These are phyloP conservation scores for Panthera tigris DNA, from an alignment of 2,113 vertebrate species.

Conservation along the genomic window DNA sequence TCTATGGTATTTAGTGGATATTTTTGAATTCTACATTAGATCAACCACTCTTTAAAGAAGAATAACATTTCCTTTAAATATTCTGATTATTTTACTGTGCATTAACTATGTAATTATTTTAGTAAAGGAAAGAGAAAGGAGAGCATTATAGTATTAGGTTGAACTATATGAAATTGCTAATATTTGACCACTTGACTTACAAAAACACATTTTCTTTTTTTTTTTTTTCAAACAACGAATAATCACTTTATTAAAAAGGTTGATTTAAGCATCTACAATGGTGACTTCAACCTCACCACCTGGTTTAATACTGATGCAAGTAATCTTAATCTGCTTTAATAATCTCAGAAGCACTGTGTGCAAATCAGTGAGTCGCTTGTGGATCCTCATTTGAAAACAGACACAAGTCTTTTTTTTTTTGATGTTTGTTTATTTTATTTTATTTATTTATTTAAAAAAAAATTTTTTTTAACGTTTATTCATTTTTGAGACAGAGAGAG, in stretches of 20 bases:
- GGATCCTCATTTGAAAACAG: not conserved
- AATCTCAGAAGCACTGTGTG: not conserved
- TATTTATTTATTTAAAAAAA: no score
- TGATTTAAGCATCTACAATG: not conserved
- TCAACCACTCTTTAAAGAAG: not conserved
- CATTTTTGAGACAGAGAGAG: no score
- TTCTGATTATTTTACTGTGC: conserved; percentile 12
- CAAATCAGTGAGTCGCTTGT: not conserved
- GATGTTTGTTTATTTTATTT: no score
- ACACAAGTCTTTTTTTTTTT: no score
- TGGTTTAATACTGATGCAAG: not conserved
- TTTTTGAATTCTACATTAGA: conserved; percentile 12
- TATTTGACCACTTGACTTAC: not conserved
- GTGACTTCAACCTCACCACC: not conserved
- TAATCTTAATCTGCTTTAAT: not conserved
- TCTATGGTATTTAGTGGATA: not conserved
- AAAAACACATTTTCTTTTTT: not conserved
- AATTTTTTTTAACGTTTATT: no score
- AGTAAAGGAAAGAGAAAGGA: conserved; percentile 4
- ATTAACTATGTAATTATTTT: conserved; percentile 22
- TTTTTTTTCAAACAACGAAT: not conserved
- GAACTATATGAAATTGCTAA: not conserved
- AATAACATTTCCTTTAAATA: conserved; percentile 14
- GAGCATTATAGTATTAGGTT: not conserved
- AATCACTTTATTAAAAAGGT: not conserved